Base-by-base conservation (phyloP, 2,888 invertebrate genomes). In the Philopedon plagiatum region DNA sequence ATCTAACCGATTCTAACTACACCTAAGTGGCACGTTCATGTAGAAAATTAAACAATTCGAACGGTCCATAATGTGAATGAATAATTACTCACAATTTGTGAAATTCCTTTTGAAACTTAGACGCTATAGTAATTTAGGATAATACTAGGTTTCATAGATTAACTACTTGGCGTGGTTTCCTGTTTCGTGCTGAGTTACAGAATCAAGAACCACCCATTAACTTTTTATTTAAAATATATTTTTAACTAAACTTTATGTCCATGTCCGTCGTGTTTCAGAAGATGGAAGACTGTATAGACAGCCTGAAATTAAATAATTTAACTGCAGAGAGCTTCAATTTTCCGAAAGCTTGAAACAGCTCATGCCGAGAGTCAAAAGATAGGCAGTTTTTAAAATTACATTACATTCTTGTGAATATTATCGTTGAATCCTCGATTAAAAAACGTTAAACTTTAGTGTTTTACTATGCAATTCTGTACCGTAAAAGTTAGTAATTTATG, bases 41-140 rank as follows among this genome's bases (percentile, higher is more conserved):
- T 15, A 3, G 15, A 39, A 39, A 39, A 39, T 39, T 39, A 39
- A 39, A 39, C 39, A 13, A 39, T 39, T 39, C 5, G 2, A 13
- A 1, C 39, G 13, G n/a, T n/a, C 5, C 46, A 46, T n/a, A n/a
- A n/a, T n/a, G 21, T 23, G n/a, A 46, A 46, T 46, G n/a, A 15
- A 23, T n/a, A n/a, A n/a, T 46, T 19, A 19, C 23, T n/a, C n/a
- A n/a, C 9, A 46, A 46, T 46, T 46, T 21, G 32, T 39, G n/a
- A 57, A 19, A 57, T 57, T 37, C 4, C 15, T 57, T 56, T 37
- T 18, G 37, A 57, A 57, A 57, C 57, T 11, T 37, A 57, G 57
- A 37, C 19, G 21, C 18, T 21, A n/a, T n/a, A 57, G 37, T 34
- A 57, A 37, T 57, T 57, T 37, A 18, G n/a, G 11, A 18, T 57